Base-by-base conservation (phyloP, 2,888 invertebrate species). In the Monochamus alternatus region DNA sequence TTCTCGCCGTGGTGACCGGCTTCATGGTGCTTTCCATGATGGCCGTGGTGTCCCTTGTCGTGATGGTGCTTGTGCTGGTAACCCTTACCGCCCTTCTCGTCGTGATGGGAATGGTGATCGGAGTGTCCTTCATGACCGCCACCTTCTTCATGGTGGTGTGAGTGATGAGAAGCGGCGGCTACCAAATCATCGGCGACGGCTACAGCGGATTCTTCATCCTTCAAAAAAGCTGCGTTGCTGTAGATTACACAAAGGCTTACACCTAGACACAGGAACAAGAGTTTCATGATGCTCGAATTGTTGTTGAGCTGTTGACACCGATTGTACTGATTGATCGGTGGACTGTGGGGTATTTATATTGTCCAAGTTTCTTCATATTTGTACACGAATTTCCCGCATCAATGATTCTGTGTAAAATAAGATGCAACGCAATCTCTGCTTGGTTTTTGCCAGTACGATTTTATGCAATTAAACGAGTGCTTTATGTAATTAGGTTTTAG, bases 41-140 rank as follows among this genome's bases (percentile, higher is more conserved):
- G 88, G n/a, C 95, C 95, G 84, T 95, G 94, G 62, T 94, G 94
- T 7, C 93, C 95, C 85, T 95, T 93, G 81, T 95, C 94, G 89
- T 94, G 94, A 84, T 95, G 94, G 85, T 95, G 94, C 81, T 93
- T 91, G 32, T 92, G 75, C 65, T 87, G 94, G 93, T 86, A 95
- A 93, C 95, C 96, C 83, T 95, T 95, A 77, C 94, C 94, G 0
- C 93, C 94, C 85, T 96, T 95, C 76, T 94, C 93, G 0, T 94
- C 95, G 85, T 95, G 92, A 58, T 93, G 92, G 75, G 92, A 91
- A 85, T 94, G 93, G 84, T 94, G 93, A 76, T 93, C 91, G 1
- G 91, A 91, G 81, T 93, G 93, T 84, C 94, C 93, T 75, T 93
- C 92, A 82, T 93, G 91, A 0, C 95, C 94, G n/a, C 93, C 94